These are phyloP conservation scores for Todiramphus chloris DNA, from an alignment of 2,113 vertebrate species.

Conservation along the genomic window DNA sequence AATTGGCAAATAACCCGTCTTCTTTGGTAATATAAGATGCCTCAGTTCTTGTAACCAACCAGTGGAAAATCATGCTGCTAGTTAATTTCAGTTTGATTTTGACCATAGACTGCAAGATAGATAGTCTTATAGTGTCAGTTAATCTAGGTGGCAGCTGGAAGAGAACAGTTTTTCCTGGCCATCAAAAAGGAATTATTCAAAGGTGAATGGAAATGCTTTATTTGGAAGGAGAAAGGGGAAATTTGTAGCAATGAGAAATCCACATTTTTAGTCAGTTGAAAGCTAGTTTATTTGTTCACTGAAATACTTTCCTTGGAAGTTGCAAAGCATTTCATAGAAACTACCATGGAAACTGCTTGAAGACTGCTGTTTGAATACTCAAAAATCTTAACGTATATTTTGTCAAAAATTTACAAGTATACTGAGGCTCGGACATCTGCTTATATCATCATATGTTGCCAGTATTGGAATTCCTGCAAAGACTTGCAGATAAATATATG, in stretches of 20 bases:
- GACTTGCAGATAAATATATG: neutral
- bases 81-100: neutral
- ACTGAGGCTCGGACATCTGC: neutral
- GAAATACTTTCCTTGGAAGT: slow-evolving; percentile 50
- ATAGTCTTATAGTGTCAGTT: neutral
- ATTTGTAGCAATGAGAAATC: slow-evolving; percentile 22
- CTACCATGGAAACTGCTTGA: neutral
- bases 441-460: neutral
- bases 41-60: neutral
- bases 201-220: neutral
- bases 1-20: neutral
- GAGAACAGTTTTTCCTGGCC: slow-evolving; percentile 37
- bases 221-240: slow-evolving; percentile 36
- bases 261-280: slow-evolving; percentile 12
- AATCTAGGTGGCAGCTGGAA: slow-evolving; percentile 33
- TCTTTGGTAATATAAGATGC: neutral
- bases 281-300: slow-evolving; percentile 31
- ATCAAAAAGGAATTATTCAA: slow-evolving; percentile 1
- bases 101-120: neutral
- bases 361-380: slow-evolving; percentile 19
- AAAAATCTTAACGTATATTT: neutral
- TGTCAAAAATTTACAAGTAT: slow-evolving; percentile 33
- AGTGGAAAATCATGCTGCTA: neutral
- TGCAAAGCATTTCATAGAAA: slow-evolving; percentile 26
- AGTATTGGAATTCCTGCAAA: neutral